Evolutionary conservation across 2,797 vertebrate species (phyloP), one percentile per base, ranked within the genome.

Genomic region (Distichodus sexfasciatus): DNA sequence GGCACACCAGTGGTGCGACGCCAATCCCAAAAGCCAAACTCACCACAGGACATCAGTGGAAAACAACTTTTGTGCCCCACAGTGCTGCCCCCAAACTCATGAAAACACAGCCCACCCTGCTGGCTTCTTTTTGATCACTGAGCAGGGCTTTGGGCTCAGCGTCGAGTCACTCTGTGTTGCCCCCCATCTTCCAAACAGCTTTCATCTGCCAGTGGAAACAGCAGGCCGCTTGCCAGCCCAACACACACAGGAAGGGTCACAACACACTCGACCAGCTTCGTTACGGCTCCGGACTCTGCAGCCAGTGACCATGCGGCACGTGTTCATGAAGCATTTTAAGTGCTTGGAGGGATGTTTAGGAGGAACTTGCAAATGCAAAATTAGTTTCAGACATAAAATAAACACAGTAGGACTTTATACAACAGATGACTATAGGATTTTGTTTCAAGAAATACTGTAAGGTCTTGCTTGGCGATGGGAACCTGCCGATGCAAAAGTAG

Each of bases 121-220:
- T 26, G 40, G 66, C 53, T 59, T 67, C 67, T 73, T 80, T 77
- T 80, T 79, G 76, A 80, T 79, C 75, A 76, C 36, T 35, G 66
- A 73, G 40, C 50, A 74, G 50, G n/a, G 35, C n/a, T 51, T 48
- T 59, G 38, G 38, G 44, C 50, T 36, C 68, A 26, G 31, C 53
- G 58, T 62, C 47, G 21, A 48, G 21, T 36, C 24, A 50, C 33
- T 41, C n/a, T n/a, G n/a, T n/a, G n/a, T n/a, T 41, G 33, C 15
- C 19, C 76, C 82, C 84, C 66, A 74, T 81, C 58, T 61, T 65
- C 77, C 68, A 46, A 78, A 62, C 84, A 85, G 86, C 90, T 91
- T 91, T 92, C 84, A 91, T 92, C 88, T 87, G 87, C 88, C 86
- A 83, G 87, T 85, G 82, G 83, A 83, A 86, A 83, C 88, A 87